These are phyloP conservation scores for Lepidocyrtinus sp. DNA, from an alignment of 2,888 invertebrate species.

Conservation along the genomic window DNA sequence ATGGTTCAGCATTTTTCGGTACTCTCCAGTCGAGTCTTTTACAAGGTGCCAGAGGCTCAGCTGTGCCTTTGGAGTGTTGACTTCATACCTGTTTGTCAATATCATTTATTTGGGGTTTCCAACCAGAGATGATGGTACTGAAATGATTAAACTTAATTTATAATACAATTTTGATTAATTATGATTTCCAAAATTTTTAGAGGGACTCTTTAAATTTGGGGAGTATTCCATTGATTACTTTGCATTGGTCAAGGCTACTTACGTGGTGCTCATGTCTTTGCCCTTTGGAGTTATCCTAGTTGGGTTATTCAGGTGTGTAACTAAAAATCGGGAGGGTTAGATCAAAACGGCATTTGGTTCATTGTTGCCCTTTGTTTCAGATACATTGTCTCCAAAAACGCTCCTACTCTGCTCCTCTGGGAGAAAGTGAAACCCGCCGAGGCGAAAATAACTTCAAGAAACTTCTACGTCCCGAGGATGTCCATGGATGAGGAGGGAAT, in stretches of 20 bases:
- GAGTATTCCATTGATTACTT: slow-evolving; percentile 25
- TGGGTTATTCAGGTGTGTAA: slow-evolving; percentile 49
- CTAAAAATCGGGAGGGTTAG: too few relatives aligned
- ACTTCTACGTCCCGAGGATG: slow-evolving; percentile 47
- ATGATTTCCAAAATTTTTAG: slow-evolving; percentile 17
- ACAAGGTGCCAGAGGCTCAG: slow-evolving; percentile 71
- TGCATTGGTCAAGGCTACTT: not conserved
- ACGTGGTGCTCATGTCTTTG: slow-evolving; percentile 35
- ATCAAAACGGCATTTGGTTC: too few relatives aligned
- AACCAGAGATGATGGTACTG: slow-evolving; percentile 45
- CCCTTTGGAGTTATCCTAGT: slow-evolving; percentile 55
- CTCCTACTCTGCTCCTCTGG: slow-evolving; percentile 63
- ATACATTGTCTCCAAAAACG: slow-evolving; percentile 34
- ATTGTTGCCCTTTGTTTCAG: slow-evolving; percentile 31
- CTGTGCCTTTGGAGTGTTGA: slow-evolving; percentile 71
- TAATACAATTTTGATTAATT: too few relatives aligned
- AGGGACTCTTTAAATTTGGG: slow-evolving; percentile 29
- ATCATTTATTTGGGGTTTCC: slow-evolving; percentile 71
- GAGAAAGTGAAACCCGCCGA: slow-evolving; percentile 38
- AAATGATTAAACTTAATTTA: slow-evolving; percentile 11
- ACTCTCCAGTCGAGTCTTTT: slow-evolving; percentile 70
- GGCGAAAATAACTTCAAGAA: too few relatives aligned
- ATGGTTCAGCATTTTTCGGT: slow-evolving; percentile 71
- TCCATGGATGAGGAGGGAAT: not conserved
- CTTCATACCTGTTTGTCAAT: slow-evolving; percentile 71